A percentile compares a stretch with the other conserved stretches of the same genome.
These are phyloP conservation scores for Platynereis dumerilii DNA, from an alignment of 2,888 invertebrate genomes.

Conservation along the genomic window DNA sequence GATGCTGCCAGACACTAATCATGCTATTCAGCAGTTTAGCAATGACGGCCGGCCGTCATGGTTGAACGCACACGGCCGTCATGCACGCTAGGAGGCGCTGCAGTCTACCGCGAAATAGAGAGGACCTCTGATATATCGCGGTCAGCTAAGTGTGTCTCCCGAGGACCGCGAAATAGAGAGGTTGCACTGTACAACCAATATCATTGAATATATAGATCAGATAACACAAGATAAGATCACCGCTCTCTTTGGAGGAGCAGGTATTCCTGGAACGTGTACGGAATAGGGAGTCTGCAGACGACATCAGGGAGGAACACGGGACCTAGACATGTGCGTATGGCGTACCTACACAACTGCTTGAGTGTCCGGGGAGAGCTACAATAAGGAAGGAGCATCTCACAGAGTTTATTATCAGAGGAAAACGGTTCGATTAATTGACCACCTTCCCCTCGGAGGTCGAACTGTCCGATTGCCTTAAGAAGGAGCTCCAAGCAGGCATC, in stretches of 20 bases:
- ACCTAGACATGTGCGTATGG: constrained; percentile 49
- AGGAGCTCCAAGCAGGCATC: constrained; percentile 54
- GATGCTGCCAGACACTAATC: too few relatives aligned
- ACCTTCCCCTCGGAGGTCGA: constrained; percentile 45
- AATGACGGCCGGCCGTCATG: too few relatives aligned
- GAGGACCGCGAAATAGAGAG: too few relatives aligned
- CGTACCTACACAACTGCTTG: constrained; percentile 47
- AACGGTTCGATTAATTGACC: constrained; percentile 44
- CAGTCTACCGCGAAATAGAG: too few relatives aligned
- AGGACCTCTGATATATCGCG: too few relatives aligned
- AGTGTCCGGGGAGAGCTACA: constrained; percentile 45
- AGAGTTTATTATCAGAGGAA: constrained; percentile 47
- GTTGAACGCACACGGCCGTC: too few relatives aligned
- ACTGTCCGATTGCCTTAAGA: constrained; percentile 51
- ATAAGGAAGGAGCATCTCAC: constrained; percentile 45
- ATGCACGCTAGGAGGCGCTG: too few relatives aligned
- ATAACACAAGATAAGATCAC: not conserved
- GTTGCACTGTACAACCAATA: too few relatives aligned
- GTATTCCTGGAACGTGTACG: constrained; percentile 46
- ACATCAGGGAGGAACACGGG: constrained; percentile 51
- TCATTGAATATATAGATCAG: too few relatives aligned
- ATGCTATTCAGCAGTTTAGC: too few relatives aligned
- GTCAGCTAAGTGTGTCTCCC: too few relatives aligned
- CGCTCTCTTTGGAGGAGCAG: constrained; percentile 37
- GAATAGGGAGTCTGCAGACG: constrained; percentile 51